A percentile compares a stretch with the other conserved stretches of the same genome.
Conservation (phyloP, 2,113 vertebrate genomes). For the Neogale vison region DNA sequence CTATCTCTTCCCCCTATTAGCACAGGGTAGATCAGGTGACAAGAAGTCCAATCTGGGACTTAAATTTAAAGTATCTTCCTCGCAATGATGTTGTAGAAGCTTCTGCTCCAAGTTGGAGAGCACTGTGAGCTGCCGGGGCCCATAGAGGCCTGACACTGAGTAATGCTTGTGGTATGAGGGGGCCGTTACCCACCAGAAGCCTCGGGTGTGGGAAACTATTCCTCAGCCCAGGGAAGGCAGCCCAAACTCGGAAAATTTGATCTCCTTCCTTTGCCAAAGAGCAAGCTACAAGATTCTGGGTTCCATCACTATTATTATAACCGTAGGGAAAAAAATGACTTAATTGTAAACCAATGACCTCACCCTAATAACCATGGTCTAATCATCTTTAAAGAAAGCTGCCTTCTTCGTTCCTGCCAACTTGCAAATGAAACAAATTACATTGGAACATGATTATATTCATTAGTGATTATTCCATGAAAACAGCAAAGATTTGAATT, state of each 20-base stretch:
- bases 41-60: background rate
- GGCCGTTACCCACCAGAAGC: conserved; percentile 47
- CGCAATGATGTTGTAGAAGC: background rate
- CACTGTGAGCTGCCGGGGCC: background rate
- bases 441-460: conserved; percentile 83
- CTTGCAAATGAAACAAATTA: conserved; percentile 85
- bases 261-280: conserved; percentile 79
- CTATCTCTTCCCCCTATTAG: background rate
- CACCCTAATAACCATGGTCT: conserved; percentile 83
- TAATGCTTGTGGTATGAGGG: conserved; percentile 29
- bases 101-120: background rate
- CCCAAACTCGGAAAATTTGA: conserved; percentile 73
- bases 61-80: conserved; percentile 21
- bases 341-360: conserved; percentile 84
- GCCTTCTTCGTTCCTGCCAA: conserved; percentile 80
- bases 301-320: conserved; percentile 84
- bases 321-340: conserved; percentile 80
- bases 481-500: conserved; percentile 78
- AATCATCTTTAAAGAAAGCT: conserved; percentile 76
- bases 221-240: conserved; percentile 74
- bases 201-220: conserved; percentile 80
- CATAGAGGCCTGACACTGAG: background rate
- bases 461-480: conserved; percentile 82
- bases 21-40: conserved; percentile 33
- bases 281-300: conserved; percentile 79